phyloP scores from a whole-genome alignment of 2,888 invertebrate genomes.

The Torymus tubicola region DNA sequence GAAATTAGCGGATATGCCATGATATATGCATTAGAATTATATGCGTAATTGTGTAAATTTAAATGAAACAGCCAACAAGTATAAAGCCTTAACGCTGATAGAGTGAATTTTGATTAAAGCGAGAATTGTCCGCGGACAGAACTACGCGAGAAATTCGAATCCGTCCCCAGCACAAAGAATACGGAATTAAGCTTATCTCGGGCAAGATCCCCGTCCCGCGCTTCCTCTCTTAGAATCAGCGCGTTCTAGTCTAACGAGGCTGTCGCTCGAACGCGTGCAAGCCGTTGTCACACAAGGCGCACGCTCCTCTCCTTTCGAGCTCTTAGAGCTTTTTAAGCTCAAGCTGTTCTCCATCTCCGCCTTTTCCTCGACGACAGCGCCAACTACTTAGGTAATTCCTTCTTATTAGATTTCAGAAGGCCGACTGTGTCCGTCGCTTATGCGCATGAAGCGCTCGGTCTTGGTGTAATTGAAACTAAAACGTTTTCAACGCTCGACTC shows the following conservation, averaged over 20 bases:
- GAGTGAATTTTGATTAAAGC: slow-evolving; percentile 14
- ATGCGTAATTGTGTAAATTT: background rate
- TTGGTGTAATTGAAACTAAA: slow-evolving; percentile 67
- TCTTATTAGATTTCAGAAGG: slow-evolving; percentile 18
- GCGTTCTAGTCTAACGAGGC: slow-evolving; percentile 13
- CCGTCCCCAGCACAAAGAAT: slow-evolving; percentile 2
- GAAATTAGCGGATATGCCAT: no score
- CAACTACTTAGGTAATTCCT: slow-evolving; percentile 16
- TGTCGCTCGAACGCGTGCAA: background rate
- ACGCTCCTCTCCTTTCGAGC: background rate
- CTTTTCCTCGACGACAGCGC: background rate
- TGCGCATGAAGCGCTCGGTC: slow-evolving; percentile 16
- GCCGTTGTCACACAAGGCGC: no score
- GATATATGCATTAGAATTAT: no score
- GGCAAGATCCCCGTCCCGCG: no score
- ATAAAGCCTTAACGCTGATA: background rate
- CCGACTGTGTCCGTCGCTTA: background rate
- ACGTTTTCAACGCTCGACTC: slow-evolving; percentile 62
- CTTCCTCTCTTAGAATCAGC: background rate
- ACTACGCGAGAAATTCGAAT: slow-evolving; percentile 19
- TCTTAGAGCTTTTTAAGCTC: slow-evolving; percentile 19
- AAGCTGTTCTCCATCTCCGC: background rate
- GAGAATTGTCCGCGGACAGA: background rate
- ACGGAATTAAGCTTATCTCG: background rate
- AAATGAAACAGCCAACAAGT: background rate